phyloP scores from a whole-genome alignment of 2,797 vertebrate species.

The Anabacerthia variegaticeps region DNA sequence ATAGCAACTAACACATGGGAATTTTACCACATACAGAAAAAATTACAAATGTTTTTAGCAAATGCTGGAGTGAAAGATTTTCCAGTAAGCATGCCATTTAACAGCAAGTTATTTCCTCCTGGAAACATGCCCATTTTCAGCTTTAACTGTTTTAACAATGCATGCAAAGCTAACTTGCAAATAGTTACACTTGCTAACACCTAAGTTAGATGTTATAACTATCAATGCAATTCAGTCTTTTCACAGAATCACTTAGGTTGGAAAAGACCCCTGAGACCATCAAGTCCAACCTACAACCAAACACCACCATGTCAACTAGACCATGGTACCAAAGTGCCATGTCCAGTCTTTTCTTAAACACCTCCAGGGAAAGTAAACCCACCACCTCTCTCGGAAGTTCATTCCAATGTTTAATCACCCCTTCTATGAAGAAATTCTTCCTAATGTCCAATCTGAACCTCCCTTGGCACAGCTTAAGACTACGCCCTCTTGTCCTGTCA shows the following conservation, averaged over 20 bases:
- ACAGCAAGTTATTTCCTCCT: neutral
- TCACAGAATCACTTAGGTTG: neutral
- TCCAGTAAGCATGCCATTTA: neutral
- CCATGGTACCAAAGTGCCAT: neutral
- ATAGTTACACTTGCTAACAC: neutral
- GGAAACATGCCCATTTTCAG: neutral
- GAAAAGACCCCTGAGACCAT: neutral
- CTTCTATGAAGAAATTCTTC: neutral
- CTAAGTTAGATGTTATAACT: neutral
- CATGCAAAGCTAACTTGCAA: neutral
- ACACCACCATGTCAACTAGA: neutral
- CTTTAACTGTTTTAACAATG: neutral
- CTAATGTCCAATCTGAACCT: neutral
- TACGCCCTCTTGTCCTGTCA: too few relatives aligned
- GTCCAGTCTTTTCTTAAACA: neutral
- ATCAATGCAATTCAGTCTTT: neutral
- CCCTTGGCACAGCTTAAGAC: too few relatives aligned
- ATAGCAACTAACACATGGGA: conserved; percentile 4
- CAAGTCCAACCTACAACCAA: neutral
- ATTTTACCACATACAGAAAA: conserved; percentile 21
- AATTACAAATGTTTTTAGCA: neutral
- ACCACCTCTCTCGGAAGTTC: neutral
- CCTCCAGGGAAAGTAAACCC: neutral
- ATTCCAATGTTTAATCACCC: neutral
- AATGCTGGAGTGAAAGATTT: neutral